Evolutionary conservation across 2,888 invertebrate genomes (phyloP).

Genomic region (Nymphalis polychloros): DNA sequence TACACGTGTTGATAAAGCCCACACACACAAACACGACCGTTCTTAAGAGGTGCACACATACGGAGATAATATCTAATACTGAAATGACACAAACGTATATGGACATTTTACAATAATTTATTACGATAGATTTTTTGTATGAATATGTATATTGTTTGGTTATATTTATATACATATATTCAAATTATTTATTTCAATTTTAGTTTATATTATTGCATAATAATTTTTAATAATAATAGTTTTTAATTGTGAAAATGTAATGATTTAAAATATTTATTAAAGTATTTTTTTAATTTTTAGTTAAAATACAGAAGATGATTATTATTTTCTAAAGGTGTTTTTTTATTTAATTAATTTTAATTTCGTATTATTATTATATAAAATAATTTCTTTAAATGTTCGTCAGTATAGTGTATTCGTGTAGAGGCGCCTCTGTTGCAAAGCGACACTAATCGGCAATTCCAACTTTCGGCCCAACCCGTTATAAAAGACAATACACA

Average conservation of each 20-base stretch:
- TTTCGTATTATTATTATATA: neutral
- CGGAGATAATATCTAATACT: slow-evolving; percentile 7
- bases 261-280: too few species aligned
- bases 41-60: slow-evolving; percentile 14
- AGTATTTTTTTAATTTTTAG: too few species aligned
- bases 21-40: slow-evolving; percentile 39
- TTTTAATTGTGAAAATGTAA: too few species aligned
- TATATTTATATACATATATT: too few species aligned
- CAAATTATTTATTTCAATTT: too few species aligned
- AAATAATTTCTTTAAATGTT: too few species aligned
- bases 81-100: neutral
- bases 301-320: too few species aligned
- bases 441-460: slow-evolving; percentile 11
- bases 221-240: too few species aligned
- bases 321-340: neutral
- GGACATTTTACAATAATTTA: too few species aligned
- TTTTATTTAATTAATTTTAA: neutral
- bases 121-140: too few species aligned
- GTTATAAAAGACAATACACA: slow-evolving; percentile 33
- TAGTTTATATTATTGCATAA: too few species aligned
- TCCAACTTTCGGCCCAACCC: slow-evolving; percentile 24
- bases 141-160: too few species aligned
- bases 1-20: slow-evolving; percentile 78
- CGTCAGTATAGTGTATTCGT: neutral
- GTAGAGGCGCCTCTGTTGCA: slow-evolving; percentile 45